phyloP scores from a whole-genome alignment of 2,888 invertebrate species.

The Melinopterus prodromus region DNA sequence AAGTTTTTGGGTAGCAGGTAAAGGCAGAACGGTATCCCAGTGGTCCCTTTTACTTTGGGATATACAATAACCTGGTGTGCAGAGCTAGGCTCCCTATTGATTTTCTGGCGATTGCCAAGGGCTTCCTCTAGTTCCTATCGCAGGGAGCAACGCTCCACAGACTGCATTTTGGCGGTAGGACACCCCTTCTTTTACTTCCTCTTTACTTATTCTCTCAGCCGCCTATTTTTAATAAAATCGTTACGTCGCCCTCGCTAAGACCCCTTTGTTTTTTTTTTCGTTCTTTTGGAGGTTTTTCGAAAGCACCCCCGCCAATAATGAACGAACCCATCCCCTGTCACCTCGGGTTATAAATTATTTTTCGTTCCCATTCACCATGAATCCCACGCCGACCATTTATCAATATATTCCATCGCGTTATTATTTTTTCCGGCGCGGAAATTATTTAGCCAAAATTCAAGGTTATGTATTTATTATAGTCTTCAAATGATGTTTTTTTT shows the following conservation, averaged over 20 bases:
- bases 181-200: neutral
- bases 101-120: constrained; percentile 46
- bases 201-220: neutral
- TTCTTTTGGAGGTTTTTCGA: neutral
- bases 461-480: neutral
- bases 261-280: neutral
- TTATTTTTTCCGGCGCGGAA: neutral
- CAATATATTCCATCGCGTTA: neutral
- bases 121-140: constrained; percentile 44
- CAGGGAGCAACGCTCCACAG: constrained; percentile 32
- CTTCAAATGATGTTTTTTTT: neutral
- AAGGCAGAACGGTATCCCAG: neutral
- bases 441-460: neutral
- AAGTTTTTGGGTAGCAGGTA: neutral
- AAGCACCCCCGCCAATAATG: neutral
- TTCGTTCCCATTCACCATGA: neutral
- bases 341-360: neutral
- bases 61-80: constrained; percentile 22
- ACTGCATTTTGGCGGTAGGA: neutral
- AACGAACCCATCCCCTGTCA: neutral
- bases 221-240: constrained; percentile 4
- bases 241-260: neutral
- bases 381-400: neutral
- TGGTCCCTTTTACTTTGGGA: neutral
- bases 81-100: constrained; percentile 43